phyloP scores from a whole-genome alignment of 2,888 invertebrate genomes.

The Platycheirus albimanus region DNA sequence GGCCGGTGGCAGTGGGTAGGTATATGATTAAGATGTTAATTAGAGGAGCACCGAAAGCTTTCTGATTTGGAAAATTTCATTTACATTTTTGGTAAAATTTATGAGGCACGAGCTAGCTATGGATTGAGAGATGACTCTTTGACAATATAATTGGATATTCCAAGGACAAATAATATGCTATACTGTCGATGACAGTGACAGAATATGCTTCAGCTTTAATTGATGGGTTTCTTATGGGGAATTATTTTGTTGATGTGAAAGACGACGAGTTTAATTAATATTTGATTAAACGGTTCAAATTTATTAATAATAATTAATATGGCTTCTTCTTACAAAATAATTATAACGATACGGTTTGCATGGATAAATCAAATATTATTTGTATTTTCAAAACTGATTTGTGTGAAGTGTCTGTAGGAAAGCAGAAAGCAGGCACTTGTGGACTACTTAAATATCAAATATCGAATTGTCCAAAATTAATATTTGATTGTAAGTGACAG shows the following conservation, averaged over 20 bases:
- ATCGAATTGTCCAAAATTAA: too few relatives aligned
- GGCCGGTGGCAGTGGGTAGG: slow-evolving; percentile 24
- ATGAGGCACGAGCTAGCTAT: slow-evolving; percentile 23
- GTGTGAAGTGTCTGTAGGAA: too few relatives aligned
- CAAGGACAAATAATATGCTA: neutral
- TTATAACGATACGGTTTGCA: too few relatives aligned
- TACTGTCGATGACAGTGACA: slow-evolving; percentile 28
- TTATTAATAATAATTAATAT: too few relatives aligned
- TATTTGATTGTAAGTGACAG: too few relatives aligned
- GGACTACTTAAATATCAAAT: too few relatives aligned
- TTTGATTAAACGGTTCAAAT: too few relatives aligned
- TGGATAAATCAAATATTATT: too few relatives aligned
- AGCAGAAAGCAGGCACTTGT: too few relatives aligned
- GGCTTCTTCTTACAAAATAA: too few relatives aligned
- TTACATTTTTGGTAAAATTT: slow-evolving; percentile 29
- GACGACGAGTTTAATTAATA: too few relatives aligned
- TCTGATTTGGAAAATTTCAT: slow-evolving; percentile 53
- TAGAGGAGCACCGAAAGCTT: slow-evolving; percentile 20
- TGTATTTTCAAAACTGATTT: too few relatives aligned
- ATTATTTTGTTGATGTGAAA: slow-evolving; percentile 7
- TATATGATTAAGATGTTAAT: slow-evolving; percentile 61
- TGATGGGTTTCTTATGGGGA: slow-evolving; percentile 19
- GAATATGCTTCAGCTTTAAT: slow-evolving; percentile 5
- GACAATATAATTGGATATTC: slow-evolving; percentile 8
- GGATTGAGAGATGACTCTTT: slow-evolving; percentile 17